Evolutionary conservation across 2,888 invertebrate species (phyloP), one percentile per base, ranked within the genome.

Genomic region (Tipula unca): DNA sequence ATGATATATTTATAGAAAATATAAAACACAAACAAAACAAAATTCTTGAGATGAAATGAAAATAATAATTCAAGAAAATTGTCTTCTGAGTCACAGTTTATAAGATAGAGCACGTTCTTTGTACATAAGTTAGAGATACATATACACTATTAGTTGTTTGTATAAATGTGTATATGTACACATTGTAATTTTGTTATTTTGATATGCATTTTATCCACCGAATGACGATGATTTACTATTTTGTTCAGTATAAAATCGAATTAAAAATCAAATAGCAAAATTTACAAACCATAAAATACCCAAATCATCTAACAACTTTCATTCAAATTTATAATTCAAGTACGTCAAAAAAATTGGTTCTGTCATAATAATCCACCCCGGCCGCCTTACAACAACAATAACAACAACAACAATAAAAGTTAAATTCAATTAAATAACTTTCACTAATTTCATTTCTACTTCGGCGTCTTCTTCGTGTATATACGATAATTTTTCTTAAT

Each of bases 381-480:
- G 1, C 25, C 13, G 0, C 69, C 20, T 6, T 32, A 32, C 32
- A n/a, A n/a, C n/a, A n/a, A 32, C 32, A 4, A 32, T 32, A 32
- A 32, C 32, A 32, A 32, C 6, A 69, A 69, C 10, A 69, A 69
- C 20, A 69, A 69, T 69, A 69, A 25, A 69, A 69, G 69, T 69
- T 69, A 69, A 25, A 69, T 69, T 69, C 69, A 69, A 69, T 69
- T 69, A 69, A 69, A 69, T 69, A 69, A 69, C 69, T 69, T 69
- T 69, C 69, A 69, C 69, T 69, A 69, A 69, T 69, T 69, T 69
- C 25, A 69, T 69, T 69, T 69, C 69, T 69, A 25, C 25, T 69
- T 69, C 25, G 2, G n/a, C 17, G 48, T 69, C 69, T 69, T 69
- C 69, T 69, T 69, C 69, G 17, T 13, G n/a, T n/a, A n/a, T 10